Percentiles rank a stretch among this genome's conserved stretches.
These are phyloP conservation scores for Hydropsyche betteni DNA, from an alignment of 2,888 invertebrate genomes.

Conservation along the genomic window DNA sequence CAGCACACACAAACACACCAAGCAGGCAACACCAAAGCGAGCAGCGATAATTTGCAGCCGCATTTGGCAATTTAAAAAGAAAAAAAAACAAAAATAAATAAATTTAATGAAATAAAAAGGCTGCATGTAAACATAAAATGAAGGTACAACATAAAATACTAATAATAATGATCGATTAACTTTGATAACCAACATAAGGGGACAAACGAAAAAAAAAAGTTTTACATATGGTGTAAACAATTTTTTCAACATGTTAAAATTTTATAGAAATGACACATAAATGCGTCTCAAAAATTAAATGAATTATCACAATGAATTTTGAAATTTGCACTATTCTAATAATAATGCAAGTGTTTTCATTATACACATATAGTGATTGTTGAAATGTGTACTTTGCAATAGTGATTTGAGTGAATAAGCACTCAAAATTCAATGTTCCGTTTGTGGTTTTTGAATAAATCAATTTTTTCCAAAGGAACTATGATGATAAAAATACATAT, in stretches of 20 bases:
- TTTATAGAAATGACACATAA: background rate
- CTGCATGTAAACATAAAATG: conserved; percentile 11
- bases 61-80: conserved; percentile 32
- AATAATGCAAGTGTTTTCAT: too few relatives aligned
- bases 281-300: background rate
- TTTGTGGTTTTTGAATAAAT: too few relatives aligned
- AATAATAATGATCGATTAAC: background rate
- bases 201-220: too few relatives aligned
- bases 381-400: too few relatives aligned
- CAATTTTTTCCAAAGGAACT: too few relatives aligned
- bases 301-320: background rate
- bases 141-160: background rate
- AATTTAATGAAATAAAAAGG: conserved; percentile 6
- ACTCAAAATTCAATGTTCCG: too few relatives aligned
- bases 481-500: too few relatives aligned
- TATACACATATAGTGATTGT: too few relatives aligned
- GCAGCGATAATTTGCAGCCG: conserved; percentile 40
- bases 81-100: conserved; percentile 14
- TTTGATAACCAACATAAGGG: too few relatives aligned
- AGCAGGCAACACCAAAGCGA: conserved; percentile 36
- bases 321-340: too few relatives aligned
- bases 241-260: background rate
- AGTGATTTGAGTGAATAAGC: too few relatives aligned
- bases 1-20: conserved; percentile 40
- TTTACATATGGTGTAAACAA: too few relatives aligned